These are phyloP conservation scores for Trichopria drosophilae DNA, from an alignment of 2,888 invertebrate genomes.

Conservation along the genomic window DNA sequence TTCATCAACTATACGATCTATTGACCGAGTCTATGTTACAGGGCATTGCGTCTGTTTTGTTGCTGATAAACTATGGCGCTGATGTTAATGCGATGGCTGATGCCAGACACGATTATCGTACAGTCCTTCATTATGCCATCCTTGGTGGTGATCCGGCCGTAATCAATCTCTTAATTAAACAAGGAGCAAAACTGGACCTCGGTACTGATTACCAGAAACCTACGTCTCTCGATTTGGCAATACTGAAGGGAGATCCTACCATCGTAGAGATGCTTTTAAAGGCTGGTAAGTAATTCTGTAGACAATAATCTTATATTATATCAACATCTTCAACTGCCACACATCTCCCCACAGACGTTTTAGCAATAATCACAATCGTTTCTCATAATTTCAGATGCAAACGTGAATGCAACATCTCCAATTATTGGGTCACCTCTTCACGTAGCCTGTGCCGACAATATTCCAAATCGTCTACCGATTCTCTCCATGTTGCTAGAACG, in stretches of 20 bases:
- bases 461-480: constrained; percentile 69
- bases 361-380: too few species aligned
- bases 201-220: constrained; percentile 70
- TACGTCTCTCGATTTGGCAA: constrained; percentile 82
- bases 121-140: constrained; percentile 87
- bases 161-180: constrained; percentile 79
- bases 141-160: constrained; percentile 72
- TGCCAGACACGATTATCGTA: constrained; percentile 82
- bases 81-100: constrained; percentile 85
- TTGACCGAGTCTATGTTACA: too few species aligned
- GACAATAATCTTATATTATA: too few species aligned
- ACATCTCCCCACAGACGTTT: not conserved
- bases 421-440: constrained; percentile 82
- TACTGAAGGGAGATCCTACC: constrained; percentile 76
- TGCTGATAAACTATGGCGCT: constrained; percentile 79
- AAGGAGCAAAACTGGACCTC: constrained; percentile 75
- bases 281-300: constrained; percentile 67
- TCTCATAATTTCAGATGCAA: constrained; percentile 64
- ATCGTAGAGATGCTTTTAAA: constrained; percentile 71
- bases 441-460: constrained; percentile 80
- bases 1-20: too few species aligned
- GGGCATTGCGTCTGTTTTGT: constrained; percentile 75
- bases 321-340: not conserved
- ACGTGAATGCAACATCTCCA: constrained; percentile 78
- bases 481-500: constrained; percentile 69